A percentile compares a stretch with the other conserved stretches of the same genome.
phyloP scores from a whole-genome alignment of 2,888 invertebrate species.

The Poecilus cupreus region DNA sequence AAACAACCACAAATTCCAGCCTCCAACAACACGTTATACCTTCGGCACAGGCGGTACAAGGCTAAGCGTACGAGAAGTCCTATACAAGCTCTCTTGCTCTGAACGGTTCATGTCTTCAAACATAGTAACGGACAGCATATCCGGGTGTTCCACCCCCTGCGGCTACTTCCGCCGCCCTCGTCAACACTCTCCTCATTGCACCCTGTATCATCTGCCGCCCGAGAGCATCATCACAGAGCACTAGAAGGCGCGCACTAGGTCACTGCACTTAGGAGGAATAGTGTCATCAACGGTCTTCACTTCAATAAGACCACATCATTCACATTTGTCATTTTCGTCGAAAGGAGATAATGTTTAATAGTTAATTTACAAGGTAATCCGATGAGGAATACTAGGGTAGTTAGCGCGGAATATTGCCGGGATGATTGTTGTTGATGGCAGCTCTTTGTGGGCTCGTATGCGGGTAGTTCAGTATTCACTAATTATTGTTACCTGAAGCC shows the following conservation, averaged over 20 bases:
- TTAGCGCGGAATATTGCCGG: neutral
- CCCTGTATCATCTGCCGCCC: neutral
- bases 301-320: neutral
- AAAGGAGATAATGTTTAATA: neutral
- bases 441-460: neutral
- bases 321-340: neutral
- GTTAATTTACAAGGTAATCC: constrained; percentile 10
- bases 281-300: neutral
- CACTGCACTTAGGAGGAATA: no score
- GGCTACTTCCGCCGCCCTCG: neutral
- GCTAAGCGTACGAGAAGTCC: constrained; percentile 78
- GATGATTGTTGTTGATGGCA: constrained; percentile 2
- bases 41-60: constrained; percentile 69
- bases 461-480: neutral
- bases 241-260: no score
- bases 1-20: neutral
- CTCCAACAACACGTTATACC: constrained; percentile 15
- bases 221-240: neutral
- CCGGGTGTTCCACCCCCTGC: constrained; percentile 60
- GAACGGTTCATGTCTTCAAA: constrained; percentile 77
- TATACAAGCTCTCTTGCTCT: constrained; percentile 78
- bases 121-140: constrained; percentile 74
- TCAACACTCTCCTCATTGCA: neutral
- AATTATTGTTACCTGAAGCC: constrained; percentile 21
- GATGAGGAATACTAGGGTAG: neutral